These are phyloP conservation scores for Alosa sapidissima DNA, from an alignment of 2,797 vertebrate genomes.

Conservation along the genomic window DNA sequence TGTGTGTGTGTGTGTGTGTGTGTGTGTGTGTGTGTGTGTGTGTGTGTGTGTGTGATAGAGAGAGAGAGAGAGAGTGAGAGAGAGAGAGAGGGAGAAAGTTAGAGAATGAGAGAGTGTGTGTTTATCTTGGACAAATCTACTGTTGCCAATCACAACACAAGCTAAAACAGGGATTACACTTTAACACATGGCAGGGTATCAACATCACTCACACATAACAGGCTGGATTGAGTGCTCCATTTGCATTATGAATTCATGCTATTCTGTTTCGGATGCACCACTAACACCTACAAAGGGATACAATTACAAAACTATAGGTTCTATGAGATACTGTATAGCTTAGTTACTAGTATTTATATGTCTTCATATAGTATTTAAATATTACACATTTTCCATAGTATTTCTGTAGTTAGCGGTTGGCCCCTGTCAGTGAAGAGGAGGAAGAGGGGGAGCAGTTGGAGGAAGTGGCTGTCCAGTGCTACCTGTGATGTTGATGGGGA, in stretches of 20 bases:
- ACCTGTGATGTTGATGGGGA: conserved; percentile 86
- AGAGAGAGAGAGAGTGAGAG: neutral
- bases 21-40: neutral
- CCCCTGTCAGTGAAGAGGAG: neutral
- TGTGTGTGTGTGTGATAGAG: neutral
- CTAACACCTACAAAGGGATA: neutral
- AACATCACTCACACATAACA: neutral
- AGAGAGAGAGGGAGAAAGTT: neutral
- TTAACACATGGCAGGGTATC: neutral
- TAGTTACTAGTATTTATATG: no score
- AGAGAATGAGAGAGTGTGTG: neutral
- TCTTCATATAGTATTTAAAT: no score
- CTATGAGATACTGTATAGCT: no score
- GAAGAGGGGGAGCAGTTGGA: neutral
- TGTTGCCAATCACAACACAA: neutral
- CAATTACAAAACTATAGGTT: no score
- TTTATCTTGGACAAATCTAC: neutral
- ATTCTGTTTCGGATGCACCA: neutral
- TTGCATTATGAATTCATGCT: neutral
- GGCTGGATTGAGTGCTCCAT: neutral
- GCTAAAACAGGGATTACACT: neutral
- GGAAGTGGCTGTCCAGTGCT: neutral
- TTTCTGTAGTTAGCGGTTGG: neutral
- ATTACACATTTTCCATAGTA: no score
- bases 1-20: neutral